A percentile compares a stretch with the other conserved stretches of the same genome.
Conservation (phyloP, 2,797 vertebrate genomes). For the Poecile montanus region DNA sequence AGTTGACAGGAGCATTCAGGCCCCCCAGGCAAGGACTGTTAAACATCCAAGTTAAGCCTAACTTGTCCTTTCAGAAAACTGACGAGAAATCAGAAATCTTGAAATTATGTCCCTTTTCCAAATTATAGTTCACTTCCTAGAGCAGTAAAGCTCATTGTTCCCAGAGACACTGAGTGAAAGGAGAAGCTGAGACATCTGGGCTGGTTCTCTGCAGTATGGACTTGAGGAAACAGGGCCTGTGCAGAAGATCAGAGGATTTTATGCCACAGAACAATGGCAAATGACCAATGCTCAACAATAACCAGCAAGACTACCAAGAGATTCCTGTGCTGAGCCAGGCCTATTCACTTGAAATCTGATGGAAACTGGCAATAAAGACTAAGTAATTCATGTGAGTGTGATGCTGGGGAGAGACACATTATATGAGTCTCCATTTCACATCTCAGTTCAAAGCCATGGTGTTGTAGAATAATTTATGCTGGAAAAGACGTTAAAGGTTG, state of each 20-base stretch:
- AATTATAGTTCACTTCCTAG: neutral
- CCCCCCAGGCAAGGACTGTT: neutral
- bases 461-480: neutral
- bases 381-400: neutral
- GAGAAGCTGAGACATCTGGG: neutral
- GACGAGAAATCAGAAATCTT: neutral
- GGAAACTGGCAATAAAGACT: neutral
- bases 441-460: neutral
- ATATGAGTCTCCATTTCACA: neutral
- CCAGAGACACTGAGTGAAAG: accelerated
- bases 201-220: neutral
- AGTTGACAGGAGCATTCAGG: neutral
- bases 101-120: neutral
- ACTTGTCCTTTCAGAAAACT: neutral
- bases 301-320: neutral
- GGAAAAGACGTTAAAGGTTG: neutral
- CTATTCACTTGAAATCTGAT: neutral
- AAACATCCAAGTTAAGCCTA: neutral
- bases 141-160: neutral
- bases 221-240: neutral
- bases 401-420: neutral
- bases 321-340: neutral
- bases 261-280: neutral
- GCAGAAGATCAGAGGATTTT: neutral
- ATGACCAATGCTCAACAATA: neutral